Conservation (phyloP, 2,113 vertebrate species). For the Rhodinocichla rosea region DNA sequence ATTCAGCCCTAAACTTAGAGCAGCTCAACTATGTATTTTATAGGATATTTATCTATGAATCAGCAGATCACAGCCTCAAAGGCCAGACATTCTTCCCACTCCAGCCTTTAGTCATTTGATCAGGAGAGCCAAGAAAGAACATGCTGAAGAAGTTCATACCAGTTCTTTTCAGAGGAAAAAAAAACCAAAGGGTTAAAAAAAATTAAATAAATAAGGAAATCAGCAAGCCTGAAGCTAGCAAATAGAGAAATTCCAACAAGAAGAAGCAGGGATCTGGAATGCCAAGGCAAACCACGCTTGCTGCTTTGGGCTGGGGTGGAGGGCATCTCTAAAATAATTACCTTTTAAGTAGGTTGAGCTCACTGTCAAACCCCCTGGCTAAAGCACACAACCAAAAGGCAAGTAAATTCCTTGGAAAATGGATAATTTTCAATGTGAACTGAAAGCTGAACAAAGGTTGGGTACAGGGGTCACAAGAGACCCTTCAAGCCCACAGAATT, state of each 20-base stretch:
- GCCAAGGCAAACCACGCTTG: background rate
- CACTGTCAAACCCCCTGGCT: background rate
- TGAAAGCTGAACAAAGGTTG: background rate
- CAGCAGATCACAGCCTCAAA: slow-evolving; percentile 38
- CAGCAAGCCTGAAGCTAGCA: background rate
- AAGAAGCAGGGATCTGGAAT: background rate
- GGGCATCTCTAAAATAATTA: background rate
- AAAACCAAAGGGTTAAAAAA: background rate
- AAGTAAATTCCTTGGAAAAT: background rate
- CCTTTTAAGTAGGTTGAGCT: background rate
- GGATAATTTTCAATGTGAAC: background rate
- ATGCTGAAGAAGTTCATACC: background rate
- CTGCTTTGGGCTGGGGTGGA: background rate
- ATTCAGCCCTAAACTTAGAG: slow-evolving; percentile 27
- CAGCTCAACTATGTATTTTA: slow-evolving; percentile 36
- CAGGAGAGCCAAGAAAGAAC: background rate
- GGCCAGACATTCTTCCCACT: slow-evolving; percentile 48
- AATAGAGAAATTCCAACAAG: background rate
- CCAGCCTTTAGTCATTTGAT: background rate
- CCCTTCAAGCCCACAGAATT: background rate
- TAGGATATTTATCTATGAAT: slow-evolving; percentile 52
- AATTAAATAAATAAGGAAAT: background rate
- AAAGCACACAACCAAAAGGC: background rate
- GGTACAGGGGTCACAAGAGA: background rate
- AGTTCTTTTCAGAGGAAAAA: background rate